These are phyloP conservation scores for Apteryx owenii DNA, from an alignment of 2,113 vertebrate genomes.

Conservation along the genomic window DNA sequence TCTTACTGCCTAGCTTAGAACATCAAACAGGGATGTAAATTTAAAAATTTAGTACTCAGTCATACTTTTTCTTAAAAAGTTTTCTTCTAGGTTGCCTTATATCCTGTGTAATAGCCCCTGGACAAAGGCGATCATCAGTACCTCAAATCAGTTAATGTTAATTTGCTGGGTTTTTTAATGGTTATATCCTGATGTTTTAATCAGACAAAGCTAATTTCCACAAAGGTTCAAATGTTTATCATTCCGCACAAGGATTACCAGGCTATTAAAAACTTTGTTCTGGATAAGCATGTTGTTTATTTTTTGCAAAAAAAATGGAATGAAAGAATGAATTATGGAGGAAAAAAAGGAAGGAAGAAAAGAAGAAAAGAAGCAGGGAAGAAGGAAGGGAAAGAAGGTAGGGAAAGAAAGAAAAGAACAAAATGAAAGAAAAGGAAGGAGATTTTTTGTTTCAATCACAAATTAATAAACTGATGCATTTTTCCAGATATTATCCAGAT, in stretches of 20 bases:
- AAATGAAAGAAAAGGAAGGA: neutral
- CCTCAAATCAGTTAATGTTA: neutral
- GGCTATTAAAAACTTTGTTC: neutral
- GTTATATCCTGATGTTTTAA: neutral
- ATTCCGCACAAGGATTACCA: neutral
- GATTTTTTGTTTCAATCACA: neutral
- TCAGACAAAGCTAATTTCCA: neutral
- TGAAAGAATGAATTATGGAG: neutral
- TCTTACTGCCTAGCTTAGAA: neutral
- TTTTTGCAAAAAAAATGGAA: neutral
- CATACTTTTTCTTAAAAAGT: neutral
- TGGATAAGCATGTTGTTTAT: neutral
- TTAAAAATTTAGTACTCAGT: neutral
- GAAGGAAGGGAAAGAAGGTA: neutral
- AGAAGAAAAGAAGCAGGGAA: neutral
- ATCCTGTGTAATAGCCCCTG: neutral
- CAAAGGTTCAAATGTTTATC: neutral
- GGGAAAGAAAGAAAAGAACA: neutral
- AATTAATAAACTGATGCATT: neutral
- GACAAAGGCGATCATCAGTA: neutral
- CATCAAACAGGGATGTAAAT: rapidly evolving
- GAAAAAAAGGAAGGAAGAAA: neutral
- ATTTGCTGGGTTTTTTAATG: neutral
- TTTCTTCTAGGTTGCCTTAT: neutral
- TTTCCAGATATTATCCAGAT: neutral